A percentile compares a stretch with the other conserved stretches of the same genome.
phyloP scores from a whole-genome alignment of 2,888 invertebrate genomes.

The Ceramica pisi region DNA sequence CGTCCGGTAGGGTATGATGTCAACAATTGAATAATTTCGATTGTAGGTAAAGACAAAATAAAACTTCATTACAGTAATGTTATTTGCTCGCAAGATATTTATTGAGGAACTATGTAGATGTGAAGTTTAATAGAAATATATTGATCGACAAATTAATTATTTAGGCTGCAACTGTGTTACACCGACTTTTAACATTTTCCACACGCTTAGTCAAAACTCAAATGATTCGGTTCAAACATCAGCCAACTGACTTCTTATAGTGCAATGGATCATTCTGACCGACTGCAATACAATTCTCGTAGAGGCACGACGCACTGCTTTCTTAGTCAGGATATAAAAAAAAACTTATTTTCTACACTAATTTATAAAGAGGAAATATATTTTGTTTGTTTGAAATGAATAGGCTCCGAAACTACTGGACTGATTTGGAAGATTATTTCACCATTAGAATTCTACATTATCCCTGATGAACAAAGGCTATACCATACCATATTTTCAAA shows the following conservation, averaged over 20 bases:
- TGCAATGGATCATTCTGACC: background rate
- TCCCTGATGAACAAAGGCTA: too few relatives aligned
- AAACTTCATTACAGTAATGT: slow-evolving; percentile 22
- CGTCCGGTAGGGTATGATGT: slow-evolving; percentile 1
- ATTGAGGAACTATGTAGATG: too few relatives aligned
- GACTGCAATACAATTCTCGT: background rate
- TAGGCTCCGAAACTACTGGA: too few relatives aligned
- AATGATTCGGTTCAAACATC: background rate
- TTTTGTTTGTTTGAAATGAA: too few relatives aligned
- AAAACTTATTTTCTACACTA: too few relatives aligned
- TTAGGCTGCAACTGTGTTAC: slow-evolving; percentile 48
- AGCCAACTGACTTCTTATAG: background rate
- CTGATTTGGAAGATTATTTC: too few relatives aligned
- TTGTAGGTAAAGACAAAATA: slow-evolving; percentile 3
- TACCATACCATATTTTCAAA: too few relatives aligned
- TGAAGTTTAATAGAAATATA: background rate
- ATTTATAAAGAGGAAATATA: too few relatives aligned
- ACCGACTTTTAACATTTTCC: background rate
- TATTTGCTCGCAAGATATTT: background rate
- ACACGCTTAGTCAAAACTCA: too few relatives aligned
- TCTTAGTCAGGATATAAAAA: background rate
- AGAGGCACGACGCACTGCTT: background rate
- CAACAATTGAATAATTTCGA: background rate
- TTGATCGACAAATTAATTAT: background rate
- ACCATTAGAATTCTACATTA: too few relatives aligned